Conservation (phyloP, 2,113 vertebrate species). For the Cervus canadensis region DNA sequence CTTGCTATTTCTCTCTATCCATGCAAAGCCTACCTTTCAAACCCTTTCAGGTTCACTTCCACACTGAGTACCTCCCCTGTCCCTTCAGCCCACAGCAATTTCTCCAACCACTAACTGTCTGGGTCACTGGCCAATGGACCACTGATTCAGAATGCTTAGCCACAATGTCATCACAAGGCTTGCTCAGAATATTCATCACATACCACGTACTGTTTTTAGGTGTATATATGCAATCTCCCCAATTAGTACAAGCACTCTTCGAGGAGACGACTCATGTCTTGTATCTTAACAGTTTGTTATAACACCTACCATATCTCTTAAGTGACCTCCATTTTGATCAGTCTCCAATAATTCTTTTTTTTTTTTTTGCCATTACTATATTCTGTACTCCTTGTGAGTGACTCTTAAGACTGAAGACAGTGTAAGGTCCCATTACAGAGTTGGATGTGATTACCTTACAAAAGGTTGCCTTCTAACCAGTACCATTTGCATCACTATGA, state of each 20-base stretch:
- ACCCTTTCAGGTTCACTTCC: background rate
- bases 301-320: background rate
- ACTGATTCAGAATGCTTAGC: background rate
- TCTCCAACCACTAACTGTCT: background rate
- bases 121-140: background rate
- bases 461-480: background rate
- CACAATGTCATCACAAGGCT: background rate
- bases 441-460: background rate
- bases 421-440: background rate
- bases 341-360: background rate
- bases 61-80: background rate
- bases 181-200: background rate
- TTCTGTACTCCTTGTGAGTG: background rate
- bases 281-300: background rate
- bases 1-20: background rate
- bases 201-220: background rate
- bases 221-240: background rate
- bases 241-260: background rate
- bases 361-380: background rate
- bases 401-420: background rate
- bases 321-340: background rate
- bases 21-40: background rate
- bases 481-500: background rate
- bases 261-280: background rate
- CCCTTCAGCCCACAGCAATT: background rate